A percentile compares a stretch with the other conserved stretches of the same genome.
Conservation (phyloP, 2,113 vertebrate species). For the Podiceps cristatus region DNA sequence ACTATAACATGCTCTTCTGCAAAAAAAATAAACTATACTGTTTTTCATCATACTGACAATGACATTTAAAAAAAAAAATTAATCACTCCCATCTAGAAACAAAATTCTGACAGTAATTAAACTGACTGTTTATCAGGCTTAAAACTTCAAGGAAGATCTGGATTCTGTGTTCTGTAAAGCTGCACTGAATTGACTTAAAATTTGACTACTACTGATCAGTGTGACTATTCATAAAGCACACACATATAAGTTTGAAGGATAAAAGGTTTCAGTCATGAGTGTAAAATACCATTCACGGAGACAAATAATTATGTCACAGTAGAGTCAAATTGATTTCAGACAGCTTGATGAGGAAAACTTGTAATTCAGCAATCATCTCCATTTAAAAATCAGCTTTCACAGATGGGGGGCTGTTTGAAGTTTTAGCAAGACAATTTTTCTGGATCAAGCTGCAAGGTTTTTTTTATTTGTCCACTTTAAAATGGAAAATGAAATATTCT, state of each 20-base stretch:
- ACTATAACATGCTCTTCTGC: neutral
- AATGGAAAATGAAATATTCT: neutral
- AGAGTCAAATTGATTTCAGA: neutral
- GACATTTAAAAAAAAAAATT: neutral
- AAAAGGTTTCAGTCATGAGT: neutral
- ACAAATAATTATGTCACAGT: neutral
- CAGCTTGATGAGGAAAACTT: neutral
- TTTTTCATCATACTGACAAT: neutral
- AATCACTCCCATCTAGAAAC: neutral
- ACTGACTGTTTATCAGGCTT: neutral
- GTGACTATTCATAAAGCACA: neutral
- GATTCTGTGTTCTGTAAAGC: neutral
- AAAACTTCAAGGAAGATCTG: neutral
- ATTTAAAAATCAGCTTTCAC: neutral
- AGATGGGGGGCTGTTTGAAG: neutral
- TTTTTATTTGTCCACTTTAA: neutral
- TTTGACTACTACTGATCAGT: neutral
- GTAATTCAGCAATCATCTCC: neutral
- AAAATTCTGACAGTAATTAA: neutral
- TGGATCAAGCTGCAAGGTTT: neutral
- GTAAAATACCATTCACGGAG: neutral
- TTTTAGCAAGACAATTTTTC: neutral
- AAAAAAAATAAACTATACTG: neutral
- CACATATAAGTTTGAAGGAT: neutral
- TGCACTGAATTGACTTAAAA: neutral